Evolutionary conservation across 2,888 invertebrate species (phyloP).

Genomic region (Thumatha senex): DNA sequence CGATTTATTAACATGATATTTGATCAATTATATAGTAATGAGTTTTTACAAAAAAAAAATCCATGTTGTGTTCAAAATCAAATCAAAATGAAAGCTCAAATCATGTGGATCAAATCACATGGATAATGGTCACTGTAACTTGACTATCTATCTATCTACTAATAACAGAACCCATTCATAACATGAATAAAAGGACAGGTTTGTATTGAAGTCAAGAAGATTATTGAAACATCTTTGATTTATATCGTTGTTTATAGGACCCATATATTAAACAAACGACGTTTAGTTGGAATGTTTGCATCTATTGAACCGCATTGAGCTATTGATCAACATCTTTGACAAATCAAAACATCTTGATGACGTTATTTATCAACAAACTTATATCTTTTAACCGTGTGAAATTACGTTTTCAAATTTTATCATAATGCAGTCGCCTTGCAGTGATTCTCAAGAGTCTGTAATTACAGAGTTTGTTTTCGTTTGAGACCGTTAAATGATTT

Average conservation of each 20-base stretch:
- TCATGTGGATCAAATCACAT: too few relatives aligned
- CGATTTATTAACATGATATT: too few relatives aligned
- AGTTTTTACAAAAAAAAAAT: too few relatives aligned
- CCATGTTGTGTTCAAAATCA: too few relatives aligned
- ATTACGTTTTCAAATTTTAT: not conserved
- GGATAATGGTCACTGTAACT: too few relatives aligned
- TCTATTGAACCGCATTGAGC: conserved; percentile 12
- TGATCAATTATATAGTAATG: too few relatives aligned
- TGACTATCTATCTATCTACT: too few relatives aligned
- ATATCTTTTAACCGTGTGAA: conserved; percentile 4
- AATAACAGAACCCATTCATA: conserved; percentile 3
- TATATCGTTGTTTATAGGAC: conserved; percentile 16
- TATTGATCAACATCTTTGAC: not conserved
- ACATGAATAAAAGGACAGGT: not conserved
- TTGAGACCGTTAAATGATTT: not conserved
- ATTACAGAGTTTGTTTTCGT: not conserved
- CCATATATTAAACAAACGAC: conserved; percentile 15
- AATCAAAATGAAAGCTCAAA: too few relatives aligned
- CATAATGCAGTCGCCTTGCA: too few relatives aligned
- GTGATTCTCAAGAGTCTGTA: not conserved
- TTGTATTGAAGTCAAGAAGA: conserved; percentile 1
- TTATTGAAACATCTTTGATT: conserved; percentile 16
- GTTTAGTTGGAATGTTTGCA: conserved; percentile 3
- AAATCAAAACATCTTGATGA: conserved; percentile 8
- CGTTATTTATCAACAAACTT: conserved; percentile 2